phyloP scores from a whole-genome alignment of 2,888 invertebrate genomes.

The Yponomeuta plumbellus region DNA sequence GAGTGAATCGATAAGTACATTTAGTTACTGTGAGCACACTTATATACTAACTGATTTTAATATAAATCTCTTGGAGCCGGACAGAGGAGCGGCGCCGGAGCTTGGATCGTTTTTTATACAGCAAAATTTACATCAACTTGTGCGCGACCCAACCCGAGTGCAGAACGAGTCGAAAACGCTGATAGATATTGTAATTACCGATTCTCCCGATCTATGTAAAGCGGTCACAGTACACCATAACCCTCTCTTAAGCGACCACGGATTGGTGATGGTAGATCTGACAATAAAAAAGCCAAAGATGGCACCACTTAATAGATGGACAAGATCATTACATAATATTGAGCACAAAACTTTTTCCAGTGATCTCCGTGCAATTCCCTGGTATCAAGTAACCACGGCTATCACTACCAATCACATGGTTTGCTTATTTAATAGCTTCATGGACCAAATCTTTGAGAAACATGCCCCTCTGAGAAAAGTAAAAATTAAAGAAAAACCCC shows the following conservation, averaged over 20 bases:
- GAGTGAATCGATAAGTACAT: conserved; percentile 10
- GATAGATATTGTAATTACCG: conserved; percentile 4
- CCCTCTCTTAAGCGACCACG: conserved; percentile 15
- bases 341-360: not conserved
- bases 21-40: conserved; percentile 4
- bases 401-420: too few species aligned
- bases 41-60: conserved; percentile 6
- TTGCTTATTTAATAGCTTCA: not conserved
- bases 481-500: too few species aligned
- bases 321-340: not conserved
- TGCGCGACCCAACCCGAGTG: conserved; percentile 7
- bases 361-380: not conserved
- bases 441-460: not conserved
- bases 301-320: not conserved
- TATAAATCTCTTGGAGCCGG: not conserved
- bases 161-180: not conserved
- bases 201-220: not conserved
- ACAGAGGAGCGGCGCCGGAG: not conserved
- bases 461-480: conserved; percentile 6
- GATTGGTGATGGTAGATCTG: not conserved
- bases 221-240: not conserved
- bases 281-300: conserved; percentile 7
- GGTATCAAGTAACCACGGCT: not conserved
- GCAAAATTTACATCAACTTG: not conserved
- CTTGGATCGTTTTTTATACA: not conserved